Conservation (phyloP, 1,140 invertebrate species). For the Pseudachorutes palmiensis region DNA sequence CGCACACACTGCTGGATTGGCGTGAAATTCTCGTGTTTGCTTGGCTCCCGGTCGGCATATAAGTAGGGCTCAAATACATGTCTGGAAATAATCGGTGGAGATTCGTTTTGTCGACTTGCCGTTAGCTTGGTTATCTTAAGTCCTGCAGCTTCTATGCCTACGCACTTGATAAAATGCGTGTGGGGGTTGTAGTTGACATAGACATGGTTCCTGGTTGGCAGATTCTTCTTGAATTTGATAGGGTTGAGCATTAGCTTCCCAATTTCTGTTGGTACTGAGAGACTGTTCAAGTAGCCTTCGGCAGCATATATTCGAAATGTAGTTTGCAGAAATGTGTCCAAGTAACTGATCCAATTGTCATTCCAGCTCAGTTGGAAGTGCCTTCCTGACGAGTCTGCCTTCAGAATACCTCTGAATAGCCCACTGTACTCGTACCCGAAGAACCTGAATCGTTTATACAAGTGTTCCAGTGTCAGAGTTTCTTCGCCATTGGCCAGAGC, state of each 20-base stretch:
- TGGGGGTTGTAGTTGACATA: constrained; percentile 1
- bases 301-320: background rate
- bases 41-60: background rate
- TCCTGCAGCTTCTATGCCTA: background rate
- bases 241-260: background rate
- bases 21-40: background rate
- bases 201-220: background rate
- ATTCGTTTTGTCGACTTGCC: background rate
- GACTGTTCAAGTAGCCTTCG: background rate
- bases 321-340: constrained; percentile 1
- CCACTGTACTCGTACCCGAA: constrained; percentile 5
- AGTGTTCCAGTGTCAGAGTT: background rate
- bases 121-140: background rate
- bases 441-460: constrained; percentile 9
- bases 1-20: background rate
- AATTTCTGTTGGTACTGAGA: background rate
- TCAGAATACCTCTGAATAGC: background rate
- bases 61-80: background rate
- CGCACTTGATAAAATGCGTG: background rate
- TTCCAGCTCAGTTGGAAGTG: background rate
- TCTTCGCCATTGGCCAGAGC: background rate
- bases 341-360: background rate
- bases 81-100: background rate
- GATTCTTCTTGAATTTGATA: background rate
- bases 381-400: background rate